phyloP scores from a whole-genome alignment of 2,797 vertebrate genomes.

The Anguilla marmorata region DNA sequence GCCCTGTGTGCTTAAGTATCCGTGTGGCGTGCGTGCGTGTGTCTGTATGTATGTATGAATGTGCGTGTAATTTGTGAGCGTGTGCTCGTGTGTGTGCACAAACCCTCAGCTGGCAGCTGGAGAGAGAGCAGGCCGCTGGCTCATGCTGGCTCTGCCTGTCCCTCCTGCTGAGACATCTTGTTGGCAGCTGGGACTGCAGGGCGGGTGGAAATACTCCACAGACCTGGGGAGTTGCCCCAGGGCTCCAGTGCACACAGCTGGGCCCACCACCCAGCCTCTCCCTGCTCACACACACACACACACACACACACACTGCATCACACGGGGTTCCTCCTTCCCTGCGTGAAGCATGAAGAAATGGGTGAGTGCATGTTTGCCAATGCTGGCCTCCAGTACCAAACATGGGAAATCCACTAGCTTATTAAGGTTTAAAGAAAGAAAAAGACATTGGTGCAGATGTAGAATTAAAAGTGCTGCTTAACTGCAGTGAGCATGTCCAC shows the following conservation, averaged over 20 bases:
- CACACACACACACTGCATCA: neutral
- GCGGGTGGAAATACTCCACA: neutral
- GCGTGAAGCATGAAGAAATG: neutral
- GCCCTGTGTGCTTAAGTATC: neutral
- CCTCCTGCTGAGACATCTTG: slow-evolving; percentile 32
- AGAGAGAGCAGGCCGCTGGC: neutral
- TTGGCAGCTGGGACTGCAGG: slow-evolving; percentile 28
- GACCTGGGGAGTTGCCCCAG: neutral
- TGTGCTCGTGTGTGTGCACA: slow-evolving; percentile 17
- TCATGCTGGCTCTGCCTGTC: slow-evolving; percentile 1
- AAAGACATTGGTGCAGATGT: neutral
- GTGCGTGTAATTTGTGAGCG: slow-evolving; percentile 3
- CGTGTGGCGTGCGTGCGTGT: neutral
- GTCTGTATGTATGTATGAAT: neutral
- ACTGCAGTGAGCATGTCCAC: neutral
- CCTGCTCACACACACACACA: neutral
- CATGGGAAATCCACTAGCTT: neutral
- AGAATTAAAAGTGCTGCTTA: neutral
- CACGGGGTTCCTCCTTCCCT: neutral
- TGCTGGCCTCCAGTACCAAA: neutral
- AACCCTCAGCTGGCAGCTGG: slow-evolving; percentile 24
- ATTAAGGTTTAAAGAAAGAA: neutral
- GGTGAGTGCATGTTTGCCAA: neutral
- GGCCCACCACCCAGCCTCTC: slow-evolving; percentile 16
- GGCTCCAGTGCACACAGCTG: slow-evolving; percentile 30